Conservation (phyloP, 1,140 invertebrate species). For the Temnothorax curvispinosus region DNA sequence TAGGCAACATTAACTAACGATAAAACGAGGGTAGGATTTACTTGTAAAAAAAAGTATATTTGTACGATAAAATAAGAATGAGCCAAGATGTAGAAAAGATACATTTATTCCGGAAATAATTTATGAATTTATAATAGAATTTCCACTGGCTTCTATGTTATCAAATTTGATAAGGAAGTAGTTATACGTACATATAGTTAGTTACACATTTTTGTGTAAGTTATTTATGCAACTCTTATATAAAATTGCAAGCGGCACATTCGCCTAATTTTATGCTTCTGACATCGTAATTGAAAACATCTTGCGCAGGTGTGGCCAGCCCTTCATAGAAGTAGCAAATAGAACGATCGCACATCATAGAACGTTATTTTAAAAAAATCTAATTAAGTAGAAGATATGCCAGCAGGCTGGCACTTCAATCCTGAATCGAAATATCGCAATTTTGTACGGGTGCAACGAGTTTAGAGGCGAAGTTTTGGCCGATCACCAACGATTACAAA, state of each 20-base stretch:
- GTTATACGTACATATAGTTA: neutral
- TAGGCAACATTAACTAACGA: neutral
- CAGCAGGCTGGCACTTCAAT: neutral
- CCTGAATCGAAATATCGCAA: slow-evolving; percentile 25
- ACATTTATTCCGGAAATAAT: neutral
- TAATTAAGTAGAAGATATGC: slow-evolving; percentile 39
- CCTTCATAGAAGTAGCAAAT: slow-evolving; percentile 34
- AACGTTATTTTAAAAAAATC: slow-evolving; percentile 28
- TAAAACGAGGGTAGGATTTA: neutral
- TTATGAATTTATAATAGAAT: neutral
- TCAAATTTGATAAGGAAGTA: slow-evolving; percentile 1
- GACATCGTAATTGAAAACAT: slow-evolving; percentile 18
- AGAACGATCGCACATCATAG: neutral
- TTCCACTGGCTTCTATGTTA: neutral
- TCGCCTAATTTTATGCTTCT: neutral
- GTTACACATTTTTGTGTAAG: slow-evolving; percentile 3
- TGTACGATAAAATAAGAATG: neutral
- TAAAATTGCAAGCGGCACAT: neutral
- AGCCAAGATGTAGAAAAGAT: neutral
- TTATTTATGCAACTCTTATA: slow-evolving; percentile 9
- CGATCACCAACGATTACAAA: slow-evolving; percentile 63
- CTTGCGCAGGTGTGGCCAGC: neutral
- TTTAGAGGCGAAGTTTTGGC: slow-evolving; percentile 60
- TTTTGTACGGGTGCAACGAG: slow-evolving; percentile 19
- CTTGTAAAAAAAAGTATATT: neutral